Base-by-base conservation (phyloP, 2,888 invertebrate species). In the Schizaphis graminum region DNA sequence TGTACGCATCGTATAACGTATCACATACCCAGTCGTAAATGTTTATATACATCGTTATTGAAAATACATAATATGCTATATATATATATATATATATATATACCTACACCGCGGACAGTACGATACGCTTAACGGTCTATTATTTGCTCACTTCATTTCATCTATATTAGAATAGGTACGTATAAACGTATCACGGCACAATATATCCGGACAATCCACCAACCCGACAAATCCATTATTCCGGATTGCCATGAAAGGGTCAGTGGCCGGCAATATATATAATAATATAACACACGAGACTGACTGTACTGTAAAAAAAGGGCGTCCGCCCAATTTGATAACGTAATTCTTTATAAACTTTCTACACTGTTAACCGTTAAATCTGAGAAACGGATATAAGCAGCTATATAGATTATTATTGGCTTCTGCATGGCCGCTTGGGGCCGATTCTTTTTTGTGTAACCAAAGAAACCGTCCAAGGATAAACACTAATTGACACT, bases 61-160 rank as follows among this genome's bases (percentile, higher is more conserved):
- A 53, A 53, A 53, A 53, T n/a, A 67, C 67, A 84, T 84, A 41
- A 26, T 26, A 24, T 47, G 26, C 85, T 11, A 86, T 41, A 21
- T 84, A 44, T 44, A 44, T 44, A 44, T 44, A 44, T 44, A 44
- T n/a, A 41, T 41, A 41, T 41, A 41, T 41, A 41, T 3, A n/a
- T n/a, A 84, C 44, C 13, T 84, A 24, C 41, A 41, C 84, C 41
- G 4, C 28, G 47, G 41, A 49, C 47, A n/a, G 10, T 47, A 28
- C 56, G 56, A 56, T 24, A 67, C 49, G 77, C 49, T 91, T 53
- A 90, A 21, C 77, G 77, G 67, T 77, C 49, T 35, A n/a, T 91
- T 91, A 91, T 77, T 91, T 47, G 10, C 35, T 77, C 49, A 49
- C 67, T 91, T 49, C 26, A n/a, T 77, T 77, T 77, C 91, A 67